Evolutionary conservation across 2,797 vertebrate species (phyloP).

Genomic region (Leuciscus waleckii): DNA sequence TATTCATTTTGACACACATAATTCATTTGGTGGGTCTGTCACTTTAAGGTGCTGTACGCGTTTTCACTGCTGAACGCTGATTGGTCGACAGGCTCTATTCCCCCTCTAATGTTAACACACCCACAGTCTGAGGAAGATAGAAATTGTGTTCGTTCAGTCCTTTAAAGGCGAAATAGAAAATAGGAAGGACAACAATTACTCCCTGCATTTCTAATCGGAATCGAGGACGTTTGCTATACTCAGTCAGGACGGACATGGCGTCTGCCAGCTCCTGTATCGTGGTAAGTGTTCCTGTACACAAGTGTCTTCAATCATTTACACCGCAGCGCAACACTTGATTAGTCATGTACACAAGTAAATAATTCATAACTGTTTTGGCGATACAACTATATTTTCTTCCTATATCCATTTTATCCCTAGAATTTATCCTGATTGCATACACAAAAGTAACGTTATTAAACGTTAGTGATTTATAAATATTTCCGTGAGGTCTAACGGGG

Average conservation of each 20-base stretch:
- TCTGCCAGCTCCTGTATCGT: conserved; percentile 76
- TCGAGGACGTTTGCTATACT: not conserved
- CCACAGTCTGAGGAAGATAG: conserved; percentile 38
- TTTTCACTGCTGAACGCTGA: conserved; percentile 23
- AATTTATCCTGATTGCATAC: not conserved
- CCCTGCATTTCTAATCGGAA: not conserved
- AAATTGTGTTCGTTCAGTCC: not conserved
- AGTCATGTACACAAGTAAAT: not conserved
- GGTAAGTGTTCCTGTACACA: conserved; percentile 69
- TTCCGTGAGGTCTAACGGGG: not conserved
- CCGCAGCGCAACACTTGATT: not conserved
- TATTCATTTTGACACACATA: not conserved
- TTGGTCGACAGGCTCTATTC: conserved; percentile 30
- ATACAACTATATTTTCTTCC: not conserved
- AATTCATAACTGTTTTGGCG: not conserved
- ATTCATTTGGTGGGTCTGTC: not conserved
- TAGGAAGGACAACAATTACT: not conserved
- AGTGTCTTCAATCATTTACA: not conserved
- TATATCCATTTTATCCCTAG: not conserved
- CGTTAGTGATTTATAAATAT: not conserved
- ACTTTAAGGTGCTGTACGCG: conserved; percentile 3
- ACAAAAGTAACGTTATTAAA: not conserved
- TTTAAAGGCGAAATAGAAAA: conserved; percentile 24
- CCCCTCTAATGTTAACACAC: conserved; percentile 3
- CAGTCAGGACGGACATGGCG: conserved; percentile 72